phyloP scores from a whole-genome alignment of 1,140 invertebrate species.

The Diploscapter pachys region DNA sequence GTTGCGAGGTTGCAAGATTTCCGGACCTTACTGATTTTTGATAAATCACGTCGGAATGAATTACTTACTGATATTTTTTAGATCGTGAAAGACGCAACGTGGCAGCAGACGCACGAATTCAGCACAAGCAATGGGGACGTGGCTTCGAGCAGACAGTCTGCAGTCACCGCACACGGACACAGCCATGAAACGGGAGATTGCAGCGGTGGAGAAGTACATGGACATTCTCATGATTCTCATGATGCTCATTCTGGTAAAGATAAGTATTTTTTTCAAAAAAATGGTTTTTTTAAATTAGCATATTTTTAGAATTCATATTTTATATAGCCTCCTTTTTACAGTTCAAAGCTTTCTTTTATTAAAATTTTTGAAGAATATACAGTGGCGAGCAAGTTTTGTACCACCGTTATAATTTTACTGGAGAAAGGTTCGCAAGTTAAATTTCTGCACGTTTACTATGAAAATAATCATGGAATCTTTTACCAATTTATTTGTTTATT shows the following conservation, averaged over 20 bases:
- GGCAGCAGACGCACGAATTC: constrained; percentile 3
- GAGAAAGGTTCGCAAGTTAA: too few relatives aligned
- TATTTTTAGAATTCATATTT: neutral
- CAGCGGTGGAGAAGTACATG: too few relatives aligned
- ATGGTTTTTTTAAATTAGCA: neutral
- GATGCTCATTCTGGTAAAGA: constrained; percentile 1
- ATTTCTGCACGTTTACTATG: neutral
- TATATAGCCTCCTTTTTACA: neutral
- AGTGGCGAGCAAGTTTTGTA: neutral
- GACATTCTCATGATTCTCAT: neutral
- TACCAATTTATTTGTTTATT: constrained; percentile 1
- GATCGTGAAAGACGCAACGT: constrained; percentile 34
- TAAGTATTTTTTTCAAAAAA: neutral
- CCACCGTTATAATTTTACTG: too few relatives aligned
- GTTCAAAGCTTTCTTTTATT: neutral
- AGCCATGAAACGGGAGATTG: too few relatives aligned
- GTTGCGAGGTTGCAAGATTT: too few relatives aligned
- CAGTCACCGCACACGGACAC: too few relatives aligned
- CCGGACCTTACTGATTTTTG: too few relatives aligned
- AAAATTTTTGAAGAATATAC: neutral
- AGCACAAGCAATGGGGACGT: neutral
- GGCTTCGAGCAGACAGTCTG: too few relatives aligned
- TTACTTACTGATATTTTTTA: constrained; percentile 4
- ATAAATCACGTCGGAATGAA: too few relatives aligned
- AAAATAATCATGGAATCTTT: neutral